These are phyloP conservation scores for Ceyx cyanopectus DNA, from an alignment of 2,113 vertebrate genomes.

Conservation along the genomic window DNA sequence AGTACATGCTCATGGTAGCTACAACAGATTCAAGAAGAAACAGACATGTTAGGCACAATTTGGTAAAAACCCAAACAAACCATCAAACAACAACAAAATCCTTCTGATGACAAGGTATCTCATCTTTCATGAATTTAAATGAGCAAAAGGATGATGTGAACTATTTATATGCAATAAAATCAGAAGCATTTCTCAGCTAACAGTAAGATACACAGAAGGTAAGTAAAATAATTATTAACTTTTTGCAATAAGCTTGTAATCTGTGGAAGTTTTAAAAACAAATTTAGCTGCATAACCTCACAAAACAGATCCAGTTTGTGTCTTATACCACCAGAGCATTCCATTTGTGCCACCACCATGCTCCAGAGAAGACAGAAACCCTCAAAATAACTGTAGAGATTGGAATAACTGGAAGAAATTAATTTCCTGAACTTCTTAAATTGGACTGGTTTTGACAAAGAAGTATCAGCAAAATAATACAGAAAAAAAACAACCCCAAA, in stretches of 20 bases:
- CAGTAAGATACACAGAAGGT: background rate
- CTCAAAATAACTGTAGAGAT: background rate
- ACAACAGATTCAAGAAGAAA: constrained; percentile 49
- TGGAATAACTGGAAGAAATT: background rate
- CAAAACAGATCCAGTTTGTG: background rate
- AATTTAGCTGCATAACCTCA: background rate
- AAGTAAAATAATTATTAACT: background rate
- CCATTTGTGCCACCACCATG: background rate
- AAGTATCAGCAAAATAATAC: background rate
- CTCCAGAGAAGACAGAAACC: background rate
- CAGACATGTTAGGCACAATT: background rate
- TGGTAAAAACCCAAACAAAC: background rate
- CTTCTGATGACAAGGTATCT: background rate
- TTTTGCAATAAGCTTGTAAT: background rate
- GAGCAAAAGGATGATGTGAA: background rate
- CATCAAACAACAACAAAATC: background rate
- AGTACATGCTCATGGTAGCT: constrained; percentile 92
- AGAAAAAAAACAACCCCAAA: background rate
- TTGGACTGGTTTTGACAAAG: background rate
- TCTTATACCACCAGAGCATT: background rate
- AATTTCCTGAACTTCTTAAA: background rate
- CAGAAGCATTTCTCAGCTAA: background rate
- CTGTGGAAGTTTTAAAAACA: background rate
- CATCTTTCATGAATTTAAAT: background rate
- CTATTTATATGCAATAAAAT: background rate